phyloP scores from a whole-genome alignment of 2,888 invertebrate species.

The Hirtodrosophila duncani region DNA sequence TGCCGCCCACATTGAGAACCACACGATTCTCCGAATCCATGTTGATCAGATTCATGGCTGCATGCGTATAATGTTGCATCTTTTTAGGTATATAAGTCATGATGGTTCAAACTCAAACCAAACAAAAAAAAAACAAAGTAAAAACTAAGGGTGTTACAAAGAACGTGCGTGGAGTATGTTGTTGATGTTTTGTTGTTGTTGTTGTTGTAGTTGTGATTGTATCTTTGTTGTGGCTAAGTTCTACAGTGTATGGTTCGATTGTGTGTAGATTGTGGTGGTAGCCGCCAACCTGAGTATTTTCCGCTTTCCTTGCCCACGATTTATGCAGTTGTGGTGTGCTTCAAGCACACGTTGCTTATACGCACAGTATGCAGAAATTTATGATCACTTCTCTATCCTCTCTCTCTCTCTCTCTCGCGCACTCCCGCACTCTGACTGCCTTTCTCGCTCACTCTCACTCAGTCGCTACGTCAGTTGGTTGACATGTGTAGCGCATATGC shows the following conservation, averaged over 20 bases:
- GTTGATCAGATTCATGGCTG: slow-evolving; percentile 92
- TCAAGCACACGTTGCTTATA: slow-evolving; percentile 15
- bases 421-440: slow-evolving; percentile 11
- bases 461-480: slow-evolving; percentile 25
- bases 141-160: not conserved
- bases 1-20: slow-evolving; percentile 98
- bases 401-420: not conserved
- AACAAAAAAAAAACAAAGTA: not conserved
- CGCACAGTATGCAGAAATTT: not conserved
- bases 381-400: slow-evolving; percentile 25
- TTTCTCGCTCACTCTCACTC: slow-evolving; percentile 1
- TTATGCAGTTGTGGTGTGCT: slow-evolving; percentile 29
- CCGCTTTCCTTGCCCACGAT: slow-evolving; percentile 51
- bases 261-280: slow-evolving; percentile 3
- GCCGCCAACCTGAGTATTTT: slow-evolving; percentile 49
- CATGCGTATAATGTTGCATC: slow-evolving; percentile 72
- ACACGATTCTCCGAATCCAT: slow-evolving; percentile 99
- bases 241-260: slow-evolving; percentile 3
- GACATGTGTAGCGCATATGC: slow-evolving; percentile 37
- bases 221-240: slow-evolving; percentile 11
- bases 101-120: slow-evolving; percentile 16
- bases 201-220: slow-evolving; percentile 5
- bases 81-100: slow-evolving; percentile 75
- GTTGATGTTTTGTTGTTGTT: not conserved
- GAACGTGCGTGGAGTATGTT: not conserved